Base-by-base conservation (phyloP, 2,797 vertebrate genomes). In the Enteromius mattozi region DNA sequence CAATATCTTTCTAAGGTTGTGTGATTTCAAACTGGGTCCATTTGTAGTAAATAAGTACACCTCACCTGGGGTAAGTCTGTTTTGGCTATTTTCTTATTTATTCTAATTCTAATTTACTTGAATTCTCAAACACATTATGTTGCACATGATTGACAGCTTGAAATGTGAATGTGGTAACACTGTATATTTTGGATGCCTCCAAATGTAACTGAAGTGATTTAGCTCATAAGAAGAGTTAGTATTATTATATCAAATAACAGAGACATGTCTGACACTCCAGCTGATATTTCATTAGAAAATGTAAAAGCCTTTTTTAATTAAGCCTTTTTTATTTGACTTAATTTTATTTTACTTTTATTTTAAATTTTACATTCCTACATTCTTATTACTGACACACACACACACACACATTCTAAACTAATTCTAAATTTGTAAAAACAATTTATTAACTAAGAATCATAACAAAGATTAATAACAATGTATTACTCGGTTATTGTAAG, bases 31-130 rank as follows among this genome's bases (percentile, higher is more conserved):
- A 71, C 87, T 97, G 84, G 96, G 96, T 56, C 96, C 95, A 45
- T 96, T 96, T 89, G 92, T 93, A 85, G 95, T 96, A 89, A 95
- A 96, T 93, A 96, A 96, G 90, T 96, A 96, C 84, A 96, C 96
- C 2, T 95, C 95, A 87, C 95, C 93, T 6, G 93, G 93, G 87
- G 93, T 94, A 88, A 90, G 86, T 79, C 24, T 65, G 77, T 56
- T 76, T 76, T 76, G 51, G 49, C 19, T 37, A 0, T 37, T 76
- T 56, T 76, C 51, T 19, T 4, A 37, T 37, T 42, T 42, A 42
- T 42, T 42, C 40, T 42, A 42, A 42, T 42, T 42, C 40, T 35
- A 2, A 35, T 56, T 4, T 8, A 40, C 30, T 27, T 47, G 13
- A 13, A 75, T 35, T 75, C 30, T 35, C 2, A 13, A 51, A 2